Base-by-base conservation (phyloP, 2,888 invertebrate genomes). In the Pyralis farinalis region DNA sequence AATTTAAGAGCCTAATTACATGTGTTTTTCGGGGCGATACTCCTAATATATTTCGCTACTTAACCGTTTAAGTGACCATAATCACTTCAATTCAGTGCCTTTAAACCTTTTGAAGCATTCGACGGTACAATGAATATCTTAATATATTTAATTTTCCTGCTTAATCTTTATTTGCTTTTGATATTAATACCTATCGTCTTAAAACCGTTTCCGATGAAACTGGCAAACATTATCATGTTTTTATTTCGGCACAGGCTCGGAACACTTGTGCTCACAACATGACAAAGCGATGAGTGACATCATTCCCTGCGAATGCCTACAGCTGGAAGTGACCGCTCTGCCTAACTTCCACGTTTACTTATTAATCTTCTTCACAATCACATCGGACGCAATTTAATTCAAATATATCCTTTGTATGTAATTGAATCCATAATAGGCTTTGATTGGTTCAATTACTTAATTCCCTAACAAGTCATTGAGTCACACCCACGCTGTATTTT, bases 281-380 rank as follows among this genome's bases (percentile, higher is more conserved):
- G 73, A 78, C 76, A 71, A 66, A 66, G 60, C 62, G 59, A 62
- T 63, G 60, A 73, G 72, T 82, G 81, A 84, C 81, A 78, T 81
- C 81, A 81, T 63, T 68, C 67, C 63, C 63, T 57, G 58, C 61
- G 58, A 74, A 76, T 73, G 69, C 67, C 62, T 57, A 51, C 51
- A 25, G 25, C 7, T 25, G 3, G n/a, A 7, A 8, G 7, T 25
- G 3, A 16, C 16, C 16, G 16, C 16, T 3, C 16, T 4, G 4
- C 16, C 7, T 25, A 2, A 7, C 25, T 25, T 25, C 25, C 25
- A 25, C 25, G 50, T 46, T 51, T 46, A 40, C 44, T 33, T 43
- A 36, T 29, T 20, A 12, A 12, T 28, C 42, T 22, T 20, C n/a
- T 22, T 39, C 28, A 40, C 33, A 40, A 44, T 49, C 39, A 29